Base-by-base conservation (phyloP, 2,888 invertebrate species). In the Timandra comae region DNA sequence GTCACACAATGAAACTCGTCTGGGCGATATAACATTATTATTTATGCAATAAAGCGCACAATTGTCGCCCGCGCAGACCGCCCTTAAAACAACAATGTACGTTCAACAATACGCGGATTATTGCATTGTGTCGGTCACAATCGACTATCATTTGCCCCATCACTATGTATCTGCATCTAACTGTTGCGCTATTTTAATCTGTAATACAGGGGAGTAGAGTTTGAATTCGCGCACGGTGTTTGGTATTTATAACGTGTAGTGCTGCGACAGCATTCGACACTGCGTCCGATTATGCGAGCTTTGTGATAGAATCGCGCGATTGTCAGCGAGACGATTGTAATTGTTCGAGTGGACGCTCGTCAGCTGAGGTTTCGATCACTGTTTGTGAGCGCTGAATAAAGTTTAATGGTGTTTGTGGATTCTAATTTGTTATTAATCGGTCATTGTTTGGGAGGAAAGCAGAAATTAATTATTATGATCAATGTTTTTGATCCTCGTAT, bases 61-160 rank as follows among this genome's bases (percentile, higher is more conserved):
- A 82, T 85, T 82, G 85, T 82, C 69, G 65, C 67, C 64, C 67
- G 58, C 72, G 66, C 70, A 65, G 69, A 56, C 77, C 82, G 73
- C 79, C 82, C 84, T 85, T 86, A 84, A 84, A 85, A 84, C 86
- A 86, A 85, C 86, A 86, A 86, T 86, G 86, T 80, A 74, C 72
- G 72, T 58, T 74, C 76, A 73, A 86, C 86, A 86, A 86, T 86
- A 68, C 78, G 52, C 73, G 79, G 86, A 86, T 86, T 86, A 86
- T 85, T 86, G 84, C 85, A 86, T 86, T 86, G 86, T 86, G 71
- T 70, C 69, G 62, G 68, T 70, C 72, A 84, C 81, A 85, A 80
- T 81, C 79, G 75, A 56, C 62, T 63, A 63, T 67, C 68, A 65
- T 62, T 67, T 62, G 54, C 55, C 63, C 59, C 66, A 60, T 62